Conservation (phyloP, 2,113 vertebrate species). For the Formicarius rufipectus region DNA sequence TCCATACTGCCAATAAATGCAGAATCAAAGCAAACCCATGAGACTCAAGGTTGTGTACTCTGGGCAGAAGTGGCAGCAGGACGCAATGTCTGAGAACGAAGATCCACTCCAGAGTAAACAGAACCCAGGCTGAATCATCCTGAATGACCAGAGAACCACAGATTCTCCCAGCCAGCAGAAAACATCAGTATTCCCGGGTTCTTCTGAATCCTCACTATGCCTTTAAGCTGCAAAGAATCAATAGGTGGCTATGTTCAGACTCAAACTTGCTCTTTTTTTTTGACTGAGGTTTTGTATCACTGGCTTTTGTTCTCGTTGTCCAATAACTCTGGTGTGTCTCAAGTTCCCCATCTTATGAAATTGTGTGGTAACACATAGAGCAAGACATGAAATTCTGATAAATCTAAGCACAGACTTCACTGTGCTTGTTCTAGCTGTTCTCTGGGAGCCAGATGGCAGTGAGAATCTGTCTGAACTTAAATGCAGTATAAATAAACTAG, state of each 20-base stretch:
- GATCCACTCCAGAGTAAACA: neutral
- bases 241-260: neutral
- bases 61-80: neutral
- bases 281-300: neutral
- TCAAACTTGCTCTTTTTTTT: neutral
- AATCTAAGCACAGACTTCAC: neutral
- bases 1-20: neutral
- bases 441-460: constrained; percentile 34
- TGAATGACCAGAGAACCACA: neutral
- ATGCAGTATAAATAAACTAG: constrained; percentile 31
- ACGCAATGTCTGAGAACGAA: neutral
- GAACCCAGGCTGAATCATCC: neutral
- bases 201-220: neutral
- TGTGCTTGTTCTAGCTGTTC: constrained; percentile 37
- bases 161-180: neutral
- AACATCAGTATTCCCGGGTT: neutral
- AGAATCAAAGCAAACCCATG: neutral
- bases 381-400: neutral
- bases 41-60: neutral
- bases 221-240: neutral
- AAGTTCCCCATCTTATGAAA: neutral
- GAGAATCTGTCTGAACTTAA: constrained; percentile 41
- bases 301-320: neutral
- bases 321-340: neutral
- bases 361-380: neutral